Conservation (phyloP, 2,797 vertebrate genomes). For the Hydrocynus forskahlii region DNA sequence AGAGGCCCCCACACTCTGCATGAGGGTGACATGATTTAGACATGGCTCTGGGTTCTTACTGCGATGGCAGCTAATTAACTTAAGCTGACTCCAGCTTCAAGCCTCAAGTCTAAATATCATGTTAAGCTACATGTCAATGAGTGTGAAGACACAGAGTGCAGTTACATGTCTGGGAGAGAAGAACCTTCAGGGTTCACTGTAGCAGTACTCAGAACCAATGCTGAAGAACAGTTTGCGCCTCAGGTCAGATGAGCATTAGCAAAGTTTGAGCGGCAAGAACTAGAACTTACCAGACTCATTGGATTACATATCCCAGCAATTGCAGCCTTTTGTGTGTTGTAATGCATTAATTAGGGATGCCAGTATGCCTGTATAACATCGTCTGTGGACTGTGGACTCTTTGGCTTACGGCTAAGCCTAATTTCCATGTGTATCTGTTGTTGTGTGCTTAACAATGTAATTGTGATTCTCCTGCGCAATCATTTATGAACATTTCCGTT, state of each 20-base stretch:
- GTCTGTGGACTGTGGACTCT: background rate
- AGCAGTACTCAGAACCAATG: background rate
- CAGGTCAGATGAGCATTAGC: background rate
- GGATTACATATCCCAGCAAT: background rate
- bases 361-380: constrained; percentile 12
- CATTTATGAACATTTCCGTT: background rate
- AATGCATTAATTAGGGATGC: background rate
- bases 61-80: constrained; percentile 40
- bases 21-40: constrained; percentile 9
- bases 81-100: constrained; percentile 27
- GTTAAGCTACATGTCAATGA: constrained; percentile 17
- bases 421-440: background rate
- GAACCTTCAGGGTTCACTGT: background rate
- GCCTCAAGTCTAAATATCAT: constrained; percentile 36
- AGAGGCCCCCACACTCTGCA: constrained; percentile 17
- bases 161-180: background rate
- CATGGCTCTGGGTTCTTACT: constrained; percentile 14
- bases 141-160: constrained; percentile 5
- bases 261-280: background rate
- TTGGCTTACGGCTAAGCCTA: background rate
- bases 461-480: background rate
- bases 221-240: constrained; percentile 13
- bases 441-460: background rate
- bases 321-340: background rate
- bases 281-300: background rate